A percentile compares a stretch with the other conserved stretches of the same genome.
Conservation (phyloP, 2,888 invertebrate genomes). For the Teinopalpus imperialis region DNA sequence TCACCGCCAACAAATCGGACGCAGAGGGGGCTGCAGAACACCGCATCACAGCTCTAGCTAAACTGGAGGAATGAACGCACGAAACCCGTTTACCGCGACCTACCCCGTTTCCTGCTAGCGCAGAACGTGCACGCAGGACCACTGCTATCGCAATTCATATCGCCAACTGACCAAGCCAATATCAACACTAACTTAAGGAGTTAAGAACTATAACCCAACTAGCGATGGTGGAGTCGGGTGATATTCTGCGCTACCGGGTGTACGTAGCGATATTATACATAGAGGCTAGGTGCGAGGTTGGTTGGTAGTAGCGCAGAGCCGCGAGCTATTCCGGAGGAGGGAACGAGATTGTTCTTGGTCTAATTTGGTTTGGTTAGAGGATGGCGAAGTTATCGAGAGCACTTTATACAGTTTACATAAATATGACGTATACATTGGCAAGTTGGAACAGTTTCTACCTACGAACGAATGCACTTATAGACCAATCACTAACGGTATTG, state of each 20-base stretch:
- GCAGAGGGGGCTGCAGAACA: constrained; percentile 7
- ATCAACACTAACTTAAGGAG: not conserved
- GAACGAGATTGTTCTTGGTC: constrained; percentile 20
- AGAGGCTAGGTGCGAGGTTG: constrained; percentile 3
- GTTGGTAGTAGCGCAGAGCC: constrained; percentile 15
- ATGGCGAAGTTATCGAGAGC: constrained; percentile 15
- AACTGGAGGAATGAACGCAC: constrained; percentile 43
- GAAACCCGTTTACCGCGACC: constrained; percentile 47
- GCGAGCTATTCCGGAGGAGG: constrained; percentile 28
- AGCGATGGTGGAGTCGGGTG: not conserved
- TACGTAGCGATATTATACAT: constrained; percentile 1
- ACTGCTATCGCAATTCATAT: constrained; percentile 5
- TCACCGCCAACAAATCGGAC: constrained; percentile 12
- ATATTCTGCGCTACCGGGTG: not conserved
- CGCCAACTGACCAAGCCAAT: not conserved
- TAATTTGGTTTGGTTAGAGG: constrained; percentile 22
- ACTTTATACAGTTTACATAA: constrained; percentile 13
- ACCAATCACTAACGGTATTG: too few relatives aligned
- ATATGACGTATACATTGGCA: constrained; percentile 29
- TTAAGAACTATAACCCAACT: not conserved
- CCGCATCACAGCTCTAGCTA: constrained; percentile 35
- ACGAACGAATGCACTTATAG: too few relatives aligned
- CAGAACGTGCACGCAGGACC: constrained; percentile 28
- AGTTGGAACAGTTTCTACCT: constrained; percentile 7
- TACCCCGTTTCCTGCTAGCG: constrained; percentile 39